These are phyloP conservation scores for Lepilemur ruficaudatus DNA, from an alignment of 2,797 vertebrate species.

Conservation along the genomic window DNA sequence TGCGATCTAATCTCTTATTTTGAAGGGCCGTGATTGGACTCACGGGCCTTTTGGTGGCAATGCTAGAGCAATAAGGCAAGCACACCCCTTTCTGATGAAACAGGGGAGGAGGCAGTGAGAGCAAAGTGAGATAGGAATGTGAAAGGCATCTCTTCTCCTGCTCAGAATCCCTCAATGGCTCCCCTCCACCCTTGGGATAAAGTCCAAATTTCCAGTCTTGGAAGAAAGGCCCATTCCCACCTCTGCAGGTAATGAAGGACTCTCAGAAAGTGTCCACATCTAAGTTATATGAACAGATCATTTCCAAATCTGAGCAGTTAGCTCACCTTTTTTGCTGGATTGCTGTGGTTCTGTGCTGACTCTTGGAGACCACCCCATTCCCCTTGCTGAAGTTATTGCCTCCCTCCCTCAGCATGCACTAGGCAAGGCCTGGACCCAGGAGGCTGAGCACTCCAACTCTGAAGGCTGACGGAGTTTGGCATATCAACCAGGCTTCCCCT, in stretches of 20 bases:
- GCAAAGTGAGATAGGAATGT: not conserved
- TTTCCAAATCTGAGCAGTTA: not conserved
- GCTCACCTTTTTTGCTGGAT: not conserved
- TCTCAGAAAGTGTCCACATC: not conserved
- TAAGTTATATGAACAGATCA: not conserved
- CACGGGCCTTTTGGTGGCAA: fast-evolving
- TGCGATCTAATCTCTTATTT: not conserved
- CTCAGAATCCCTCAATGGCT: not conserved
- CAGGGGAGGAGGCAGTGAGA: not conserved
- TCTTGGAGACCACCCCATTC: not conserved
- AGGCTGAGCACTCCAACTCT: not conserved
- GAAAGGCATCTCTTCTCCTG: not conserved
- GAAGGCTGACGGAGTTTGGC: not conserved
- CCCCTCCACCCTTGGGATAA: not conserved
- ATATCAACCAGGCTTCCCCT: not conserved
- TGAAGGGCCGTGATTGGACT: not conserved
- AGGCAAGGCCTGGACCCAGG: not conserved
- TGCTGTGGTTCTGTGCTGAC: not conserved
- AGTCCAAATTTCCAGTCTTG: not conserved
- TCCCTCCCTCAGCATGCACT: not conserved
- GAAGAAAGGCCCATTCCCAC: not conserved
- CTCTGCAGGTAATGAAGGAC: not conserved
- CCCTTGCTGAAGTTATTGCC: not conserved
- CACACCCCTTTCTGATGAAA: not conserved
- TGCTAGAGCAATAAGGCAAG: not conserved